These are phyloP conservation scores for Cheilosia soror DNA, from an alignment of 2,888 invertebrate genomes.

Conservation along the genomic window DNA sequence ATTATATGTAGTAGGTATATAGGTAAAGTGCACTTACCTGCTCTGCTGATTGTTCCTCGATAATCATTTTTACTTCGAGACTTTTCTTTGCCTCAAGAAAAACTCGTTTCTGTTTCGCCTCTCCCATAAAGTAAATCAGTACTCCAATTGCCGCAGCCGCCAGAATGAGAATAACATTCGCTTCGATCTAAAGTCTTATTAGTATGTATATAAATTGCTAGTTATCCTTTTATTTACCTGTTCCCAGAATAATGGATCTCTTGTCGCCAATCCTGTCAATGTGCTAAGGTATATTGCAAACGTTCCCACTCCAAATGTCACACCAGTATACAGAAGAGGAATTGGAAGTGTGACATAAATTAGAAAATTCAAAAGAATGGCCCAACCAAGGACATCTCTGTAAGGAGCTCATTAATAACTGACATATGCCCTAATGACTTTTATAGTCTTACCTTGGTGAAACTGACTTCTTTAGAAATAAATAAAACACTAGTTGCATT, in stretches of 20 bases:
- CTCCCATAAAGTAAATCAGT: conserved; percentile 89
- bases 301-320: conserved; percentile 86
- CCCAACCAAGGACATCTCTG: conserved; percentile 89
- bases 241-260: conserved; percentile 84
- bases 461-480: conserved; percentile 86
- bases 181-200: conserved; percentile 86
- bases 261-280: conserved; percentile 85
- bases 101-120: conserved; percentile 93
- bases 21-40: conserved; percentile 86
- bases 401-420: conserved; percentile 75
- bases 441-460: conserved; percentile 81
- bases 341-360: conserved; percentile 90
- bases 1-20: background rate
- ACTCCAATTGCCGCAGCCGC: conserved; percentile 91
- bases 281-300: conserved; percentile 87
- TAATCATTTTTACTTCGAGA: conserved; percentile 94
- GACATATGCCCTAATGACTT: conserved; percentile 7
- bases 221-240: conserved; percentile 83
- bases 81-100: conserved; percentile 96
- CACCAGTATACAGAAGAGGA: conserved; percentile 86
- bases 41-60: conserved; percentile 96
- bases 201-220: background rate
- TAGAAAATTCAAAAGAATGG: conserved; percentile 88
- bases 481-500: conserved; percentile 86
- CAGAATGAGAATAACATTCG: conserved; percentile 88